These are phyloP conservation scores for Collichthys lucidus DNA, from an alignment of 2,113 vertebrate genomes.

Conservation along the genomic window DNA sequence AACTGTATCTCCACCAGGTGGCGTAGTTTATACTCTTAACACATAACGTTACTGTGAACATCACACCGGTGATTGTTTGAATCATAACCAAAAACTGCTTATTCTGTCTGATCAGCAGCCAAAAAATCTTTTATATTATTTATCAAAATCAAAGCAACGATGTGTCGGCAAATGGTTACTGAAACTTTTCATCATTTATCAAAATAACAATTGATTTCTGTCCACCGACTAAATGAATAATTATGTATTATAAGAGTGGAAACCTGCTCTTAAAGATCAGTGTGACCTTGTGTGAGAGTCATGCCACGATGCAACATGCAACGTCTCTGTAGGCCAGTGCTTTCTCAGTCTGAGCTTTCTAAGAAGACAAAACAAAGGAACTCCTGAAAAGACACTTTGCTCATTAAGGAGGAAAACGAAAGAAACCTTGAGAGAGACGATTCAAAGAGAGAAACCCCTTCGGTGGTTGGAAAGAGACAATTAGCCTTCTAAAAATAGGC, in stretches of 20 bases:
- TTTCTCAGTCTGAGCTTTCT: neutral
- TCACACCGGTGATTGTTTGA: neutral
- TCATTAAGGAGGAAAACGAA: conserved; percentile 7
- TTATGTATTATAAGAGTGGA: neutral
- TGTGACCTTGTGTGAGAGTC: neutral
- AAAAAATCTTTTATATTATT: neutral
- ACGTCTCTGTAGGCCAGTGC: neutral
- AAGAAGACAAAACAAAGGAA: neutral
- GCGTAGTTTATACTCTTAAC: too few species aligned
- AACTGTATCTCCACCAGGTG: too few species aligned
- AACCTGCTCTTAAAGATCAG: too few species aligned
- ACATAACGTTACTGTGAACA: too few species aligned
- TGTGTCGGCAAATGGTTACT: neutral
- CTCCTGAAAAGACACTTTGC: conserved; percentile 6
- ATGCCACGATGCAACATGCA: neutral
- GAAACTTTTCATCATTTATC: neutral
- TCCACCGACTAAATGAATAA: neutral
- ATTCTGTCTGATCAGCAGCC: conserved; percentile 6
- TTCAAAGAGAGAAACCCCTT: conserved; percentile 17
- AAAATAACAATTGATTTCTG: conserved; percentile 1
- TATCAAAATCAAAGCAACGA: neutral
- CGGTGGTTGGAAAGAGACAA: conserved; percentile 17
- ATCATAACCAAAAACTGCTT: neutral
- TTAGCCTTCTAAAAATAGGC: conserved; percentile 5
- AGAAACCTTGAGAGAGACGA: conserved; percentile 25